Conservation (phyloP, 2,888 invertebrate genomes). For the Lasioglossum malachurum region DNA sequence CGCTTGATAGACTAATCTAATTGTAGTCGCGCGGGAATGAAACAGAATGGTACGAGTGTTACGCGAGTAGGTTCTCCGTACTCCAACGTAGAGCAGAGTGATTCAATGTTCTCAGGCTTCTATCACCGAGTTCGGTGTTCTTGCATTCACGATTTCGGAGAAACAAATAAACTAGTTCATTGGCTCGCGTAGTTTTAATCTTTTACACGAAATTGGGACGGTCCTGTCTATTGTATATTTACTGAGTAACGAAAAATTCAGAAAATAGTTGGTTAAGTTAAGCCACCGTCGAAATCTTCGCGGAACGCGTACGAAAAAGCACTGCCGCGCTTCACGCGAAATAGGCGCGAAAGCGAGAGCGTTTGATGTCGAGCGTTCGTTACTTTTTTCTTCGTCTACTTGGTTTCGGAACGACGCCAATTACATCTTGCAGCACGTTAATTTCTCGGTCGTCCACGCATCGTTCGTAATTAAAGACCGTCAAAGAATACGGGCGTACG, state of each 20-base stretch:
- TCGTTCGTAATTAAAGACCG: constrained; percentile 53
- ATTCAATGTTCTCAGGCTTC: too few relatives aligned
- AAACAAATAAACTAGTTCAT: not conserved
- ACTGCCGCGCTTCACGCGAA: not conserved
- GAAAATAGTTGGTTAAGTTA: too few relatives aligned
- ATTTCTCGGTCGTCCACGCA: constrained; percentile 49
- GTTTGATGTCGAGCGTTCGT: not conserved
- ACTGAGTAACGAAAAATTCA: not conserved
- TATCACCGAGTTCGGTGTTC: not conserved
- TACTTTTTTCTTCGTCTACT: constrained; percentile 26
- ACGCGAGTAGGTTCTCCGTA: not conserved
- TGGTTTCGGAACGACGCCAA: constrained; percentile 36
- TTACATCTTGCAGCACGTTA: constrained; percentile 43
- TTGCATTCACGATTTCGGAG: not conserved
- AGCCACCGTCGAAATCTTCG: not conserved
- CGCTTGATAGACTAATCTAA: not conserved
- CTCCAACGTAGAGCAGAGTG: not conserved
- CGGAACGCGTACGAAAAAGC: not conserved
- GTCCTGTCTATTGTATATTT: too few relatives aligned
- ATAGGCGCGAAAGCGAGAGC: constrained; percentile 6
- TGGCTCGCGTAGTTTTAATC: too few relatives aligned
- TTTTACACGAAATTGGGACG: too few relatives aligned
- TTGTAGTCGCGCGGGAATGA: not conserved
- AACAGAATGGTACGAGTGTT: not conserved
- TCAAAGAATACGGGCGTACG: constrained; percentile 41